Percentiles rank a stretch among this genome's conserved stretches.
phyloP scores from a whole-genome alignment of 2,888 invertebrate genomes.

The Noctua janthe region DNA sequence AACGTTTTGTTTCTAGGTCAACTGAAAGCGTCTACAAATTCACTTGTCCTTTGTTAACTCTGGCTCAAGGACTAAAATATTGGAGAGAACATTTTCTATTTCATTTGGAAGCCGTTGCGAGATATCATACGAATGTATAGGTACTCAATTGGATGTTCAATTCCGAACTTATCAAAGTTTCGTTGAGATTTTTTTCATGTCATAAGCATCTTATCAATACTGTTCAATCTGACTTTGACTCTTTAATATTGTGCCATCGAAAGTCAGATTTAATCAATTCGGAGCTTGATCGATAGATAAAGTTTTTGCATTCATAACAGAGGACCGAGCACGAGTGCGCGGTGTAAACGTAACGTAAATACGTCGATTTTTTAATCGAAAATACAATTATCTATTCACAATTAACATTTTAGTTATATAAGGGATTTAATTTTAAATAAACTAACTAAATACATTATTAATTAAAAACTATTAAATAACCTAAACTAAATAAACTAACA shows the following conservation, averaged over 20 bases:
- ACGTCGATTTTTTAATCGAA: too few species aligned
- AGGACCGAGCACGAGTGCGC: neutral
- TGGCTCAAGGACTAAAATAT: conserved; percentile 37
- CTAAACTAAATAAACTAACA: too few species aligned
- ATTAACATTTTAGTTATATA: too few species aligned
- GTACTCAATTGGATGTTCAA: conserved; percentile 22
- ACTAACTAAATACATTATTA: too few species aligned
- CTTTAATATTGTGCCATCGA: conserved; percentile 29
- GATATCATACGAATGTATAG: conserved; percentile 11
- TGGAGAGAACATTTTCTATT: conserved; percentile 26
- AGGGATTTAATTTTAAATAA: too few species aligned
- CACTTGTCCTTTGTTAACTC: conserved; percentile 36
- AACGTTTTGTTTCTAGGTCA: conserved; percentile 50
- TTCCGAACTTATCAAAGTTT: conserved; percentile 34
- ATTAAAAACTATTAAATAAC: too few species aligned
- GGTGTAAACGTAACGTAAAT: too few species aligned
- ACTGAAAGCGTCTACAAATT: conserved; percentile 35
- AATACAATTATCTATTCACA: too few species aligned
- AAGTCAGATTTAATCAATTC: conserved; percentile 40
- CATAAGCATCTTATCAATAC: conserved; percentile 2
- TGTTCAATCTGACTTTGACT: conserved; percentile 25
- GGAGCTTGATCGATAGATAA: conserved; percentile 48
- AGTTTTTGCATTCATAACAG: conserved; percentile 51
- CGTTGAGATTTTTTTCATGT: conserved; percentile 14
- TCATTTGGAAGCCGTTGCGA: conserved; percentile 20